Percentiles rank a stretch among this genome's conserved stretches.
These are phyloP conservation scores for Diadegma fenestrale DNA, from an alignment of 2,888 invertebrate genomes.

Conservation along the genomic window DNA sequence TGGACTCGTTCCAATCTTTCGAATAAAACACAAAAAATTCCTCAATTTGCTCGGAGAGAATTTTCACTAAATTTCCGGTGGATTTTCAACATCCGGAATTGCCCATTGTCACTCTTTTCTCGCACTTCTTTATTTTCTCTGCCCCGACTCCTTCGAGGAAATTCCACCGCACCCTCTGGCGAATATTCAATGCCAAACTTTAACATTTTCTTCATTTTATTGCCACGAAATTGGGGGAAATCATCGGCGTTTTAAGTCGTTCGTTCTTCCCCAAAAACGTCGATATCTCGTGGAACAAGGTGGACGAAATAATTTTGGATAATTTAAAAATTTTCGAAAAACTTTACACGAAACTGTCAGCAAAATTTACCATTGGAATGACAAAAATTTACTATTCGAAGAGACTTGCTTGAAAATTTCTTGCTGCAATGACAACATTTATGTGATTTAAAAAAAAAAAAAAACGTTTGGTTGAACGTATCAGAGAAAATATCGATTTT, in stretches of 20 bases:
- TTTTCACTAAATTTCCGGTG: constrained; percentile 13
- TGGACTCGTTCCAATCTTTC: constrained; percentile 72
- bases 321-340: too few relatives aligned
- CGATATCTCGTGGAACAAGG: too few relatives aligned
- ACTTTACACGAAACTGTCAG: too few relatives aligned
- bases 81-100: constrained; percentile 38
- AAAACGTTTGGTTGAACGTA: too few relatives aligned
- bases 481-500: too few relatives aligned
- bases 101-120: constrained; percentile 34
- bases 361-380: too few relatives aligned
- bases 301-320: too few relatives aligned
- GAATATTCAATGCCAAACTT: neutral
- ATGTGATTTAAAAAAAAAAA: too few relatives aligned
- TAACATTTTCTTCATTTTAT: neutral
- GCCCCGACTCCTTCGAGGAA: neutral
- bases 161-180: neutral
- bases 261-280: neutral
- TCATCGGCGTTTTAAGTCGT: neutral
- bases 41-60: neutral
- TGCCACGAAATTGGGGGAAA: neutral
- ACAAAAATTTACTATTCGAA: too few relatives aligned
- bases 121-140: constrained; percentile 3
- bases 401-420: too few relatives aligned
- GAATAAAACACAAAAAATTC: constrained; percentile 25
- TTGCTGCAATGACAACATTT: too few relatives aligned